phyloP scores from a whole-genome alignment of 2,888 invertebrate species.

The Phyto melanocephala region DNA sequence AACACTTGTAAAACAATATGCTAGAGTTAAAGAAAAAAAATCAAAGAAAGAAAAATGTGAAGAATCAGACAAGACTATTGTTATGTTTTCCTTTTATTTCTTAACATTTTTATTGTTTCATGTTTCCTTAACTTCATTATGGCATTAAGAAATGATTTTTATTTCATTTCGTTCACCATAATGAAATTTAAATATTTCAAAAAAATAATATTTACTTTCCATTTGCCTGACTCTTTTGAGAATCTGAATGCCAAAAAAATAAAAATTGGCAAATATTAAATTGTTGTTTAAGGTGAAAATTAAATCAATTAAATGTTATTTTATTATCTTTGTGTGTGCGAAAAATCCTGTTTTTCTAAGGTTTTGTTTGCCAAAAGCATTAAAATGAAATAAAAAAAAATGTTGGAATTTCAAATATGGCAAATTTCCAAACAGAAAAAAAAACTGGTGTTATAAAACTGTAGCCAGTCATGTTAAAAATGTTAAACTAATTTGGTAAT shows the following conservation, averaged over 20 bases:
- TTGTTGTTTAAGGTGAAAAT: slow-evolving; percentile 18
- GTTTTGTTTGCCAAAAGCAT: background rate
- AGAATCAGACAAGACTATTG: slow-evolving; percentile 52
- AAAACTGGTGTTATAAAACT: background rate
- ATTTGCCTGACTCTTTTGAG: background rate
- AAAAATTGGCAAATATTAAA: slow-evolving; percentile 12
- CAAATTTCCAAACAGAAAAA: slow-evolving; percentile 9
- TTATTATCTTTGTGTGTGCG: background rate
- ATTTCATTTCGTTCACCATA: slow-evolving; percentile 13
- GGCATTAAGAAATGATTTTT: slow-evolving; percentile 33
- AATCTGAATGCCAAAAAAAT: background rate
- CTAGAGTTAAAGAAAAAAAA: slow-evolving; percentile 20
- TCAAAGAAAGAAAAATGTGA: background rate
- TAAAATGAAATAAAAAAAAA: background rate
- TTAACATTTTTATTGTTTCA: too few relatives aligned
- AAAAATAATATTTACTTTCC: slow-evolving; percentile 20
- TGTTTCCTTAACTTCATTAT: slow-evolving; percentile 42
- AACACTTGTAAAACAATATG: slow-evolving; percentile 13
- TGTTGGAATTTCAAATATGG: background rate
- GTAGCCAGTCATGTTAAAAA: background rate
- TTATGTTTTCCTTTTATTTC: slow-evolving; percentile 41
- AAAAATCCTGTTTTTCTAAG: background rate
- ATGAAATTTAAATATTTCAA: slow-evolving; percentile 44
- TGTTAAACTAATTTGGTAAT: background rate
- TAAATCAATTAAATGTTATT: slow-evolving; percentile 24